A percentile compares a stretch with the other conserved stretches of the same genome.
Evolutionary conservation across 1,140 invertebrate genomes (phyloP).

Genomic region (Pseudomyrmex flavicornis): DNA sequence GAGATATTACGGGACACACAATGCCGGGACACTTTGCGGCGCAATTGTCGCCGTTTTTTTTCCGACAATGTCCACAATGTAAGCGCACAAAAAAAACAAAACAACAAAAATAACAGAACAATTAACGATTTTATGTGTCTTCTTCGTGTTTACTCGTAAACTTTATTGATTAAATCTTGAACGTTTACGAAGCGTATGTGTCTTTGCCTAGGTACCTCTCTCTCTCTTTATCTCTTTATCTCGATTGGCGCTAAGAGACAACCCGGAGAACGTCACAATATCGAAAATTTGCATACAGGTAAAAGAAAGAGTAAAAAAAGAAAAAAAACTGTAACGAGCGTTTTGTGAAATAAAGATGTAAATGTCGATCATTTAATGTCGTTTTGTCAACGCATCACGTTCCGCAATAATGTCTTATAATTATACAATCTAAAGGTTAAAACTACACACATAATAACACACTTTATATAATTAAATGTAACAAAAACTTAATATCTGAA

Average conservation of each 20-base stretch:
- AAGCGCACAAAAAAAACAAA: conserved; percentile 62
- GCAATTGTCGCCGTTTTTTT: conserved; percentile 30
- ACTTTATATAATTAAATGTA: too few species aligned
- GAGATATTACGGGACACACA: conserved; percentile 54
- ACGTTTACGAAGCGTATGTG: conserved; percentile 70
- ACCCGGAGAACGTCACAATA: conserved; percentile 27
- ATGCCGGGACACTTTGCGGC: conserved; percentile 35
- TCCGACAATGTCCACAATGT: conserved; percentile 54
- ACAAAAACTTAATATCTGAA: too few species aligned
- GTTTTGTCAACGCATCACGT: not conserved
- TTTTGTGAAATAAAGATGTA: not conserved
- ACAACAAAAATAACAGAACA: conserved; percentile 41
- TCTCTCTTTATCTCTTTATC: conserved; percentile 50
- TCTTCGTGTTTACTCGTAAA: conserved; percentile 75
- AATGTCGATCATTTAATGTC: not conserved
- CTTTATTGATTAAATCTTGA: conserved; percentile 76
- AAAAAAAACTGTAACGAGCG: too few species aligned
- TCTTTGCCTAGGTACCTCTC: conserved; percentile 68
- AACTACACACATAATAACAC: too few species aligned
- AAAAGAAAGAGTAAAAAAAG: too few species aligned
- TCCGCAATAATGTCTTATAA: not conserved
- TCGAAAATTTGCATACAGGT: too few species aligned
- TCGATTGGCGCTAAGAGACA: conserved; percentile 39
- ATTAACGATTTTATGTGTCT: conserved; percentile 77
- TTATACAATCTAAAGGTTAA: not conserved